A percentile compares a stretch with the other conserved stretches of the same genome.
Conservation (phyloP, 2,797 vertebrate species). For the Pseudochirops cupreus region DNA sequence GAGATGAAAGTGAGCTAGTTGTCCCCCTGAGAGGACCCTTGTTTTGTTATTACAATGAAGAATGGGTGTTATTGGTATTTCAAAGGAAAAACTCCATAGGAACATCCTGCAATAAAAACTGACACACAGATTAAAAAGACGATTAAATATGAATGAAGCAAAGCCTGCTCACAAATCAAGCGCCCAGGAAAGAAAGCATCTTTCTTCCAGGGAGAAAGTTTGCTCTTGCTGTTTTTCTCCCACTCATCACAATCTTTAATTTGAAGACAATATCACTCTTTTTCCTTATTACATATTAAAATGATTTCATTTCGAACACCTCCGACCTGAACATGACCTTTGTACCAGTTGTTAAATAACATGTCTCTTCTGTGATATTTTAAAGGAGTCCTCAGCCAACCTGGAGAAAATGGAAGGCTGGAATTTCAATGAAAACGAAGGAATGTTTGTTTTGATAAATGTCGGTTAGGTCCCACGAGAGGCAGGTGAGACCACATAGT, state of each 20-base stretch:
- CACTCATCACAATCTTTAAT: not conserved
- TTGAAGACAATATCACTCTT: slow-evolving; percentile 33
- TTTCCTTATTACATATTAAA: slow-evolving; percentile 7
- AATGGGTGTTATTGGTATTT: slow-evolving; percentile 58
- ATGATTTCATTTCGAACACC: not conserved
- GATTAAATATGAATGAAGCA: slow-evolving; percentile 42
- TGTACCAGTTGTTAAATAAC: slow-evolving; percentile 47
- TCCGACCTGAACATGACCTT: slow-evolving; percentile 48
- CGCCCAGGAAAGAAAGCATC: not conserved
- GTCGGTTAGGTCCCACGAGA: slow-evolving; percentile 1
- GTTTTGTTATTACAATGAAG: slow-evolving; percentile 76
- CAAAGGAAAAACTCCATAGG: slow-evolving; percentile 61
- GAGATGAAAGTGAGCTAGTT: slow-evolving; percentile 86
- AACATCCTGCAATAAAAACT: slow-evolving; percentile 50
- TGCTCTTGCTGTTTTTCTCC: not conserved
- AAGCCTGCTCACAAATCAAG: slow-evolving; percentile 49
- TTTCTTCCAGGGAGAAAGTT: slow-evolving; percentile 53
- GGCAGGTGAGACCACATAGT: not conserved
- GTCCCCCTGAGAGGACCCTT: slow-evolving; percentile 82
- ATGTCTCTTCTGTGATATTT: slow-evolving; percentile 35
- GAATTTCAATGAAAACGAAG: slow-evolving; percentile 56
- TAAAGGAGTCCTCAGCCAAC: slow-evolving; percentile 27
- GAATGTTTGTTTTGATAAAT: slow-evolving; percentile 44
- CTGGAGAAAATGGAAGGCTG: not conserved
- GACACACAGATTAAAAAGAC: slow-evolving; percentile 58